phyloP scores from a whole-genome alignment of 1,140 invertebrate genomes.

The Trissolcus basalis region DNA sequence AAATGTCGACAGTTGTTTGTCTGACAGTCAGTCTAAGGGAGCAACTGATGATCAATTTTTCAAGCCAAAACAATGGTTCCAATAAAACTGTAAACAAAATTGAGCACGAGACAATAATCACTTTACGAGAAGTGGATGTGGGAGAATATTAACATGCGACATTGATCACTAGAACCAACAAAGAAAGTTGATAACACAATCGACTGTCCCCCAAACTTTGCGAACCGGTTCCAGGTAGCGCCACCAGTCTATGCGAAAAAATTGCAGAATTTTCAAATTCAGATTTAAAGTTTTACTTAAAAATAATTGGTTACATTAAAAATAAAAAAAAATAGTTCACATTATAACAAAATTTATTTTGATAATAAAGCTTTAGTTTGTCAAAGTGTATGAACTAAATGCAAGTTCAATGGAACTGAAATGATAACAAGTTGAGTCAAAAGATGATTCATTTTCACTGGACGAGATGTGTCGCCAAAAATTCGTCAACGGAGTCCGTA shows the following conservation, averaged over 20 bases:
- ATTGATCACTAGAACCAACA: not conserved
- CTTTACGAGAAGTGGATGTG: not conserved
- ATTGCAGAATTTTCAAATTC: too few relatives aligned
- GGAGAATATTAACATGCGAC: not conserved
- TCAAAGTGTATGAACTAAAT: too few relatives aligned
- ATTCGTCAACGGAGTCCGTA: conserved; percentile 96
- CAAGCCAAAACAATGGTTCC: not conserved
- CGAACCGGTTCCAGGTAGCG: not conserved
- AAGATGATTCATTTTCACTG: conserved; percentile 10
- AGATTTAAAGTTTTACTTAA: too few relatives aligned
- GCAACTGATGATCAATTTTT: not conserved
- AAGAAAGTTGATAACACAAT: not conserved
- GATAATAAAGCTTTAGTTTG: too few relatives aligned
- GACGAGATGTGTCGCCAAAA: conserved; percentile 88
- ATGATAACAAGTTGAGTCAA: not conserved
- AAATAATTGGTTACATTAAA: too few relatives aligned
- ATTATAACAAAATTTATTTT: too few relatives aligned
- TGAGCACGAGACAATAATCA: not conserved
- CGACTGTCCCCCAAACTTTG: too few relatives aligned
- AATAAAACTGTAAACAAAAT: not conserved
- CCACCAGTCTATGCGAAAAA: not conserved
- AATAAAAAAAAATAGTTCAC: too few relatives aligned
- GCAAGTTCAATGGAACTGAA: too few relatives aligned
- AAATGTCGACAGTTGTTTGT: not conserved
- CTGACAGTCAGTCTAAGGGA: not conserved